Conservation (phyloP, 2,888 invertebrate genomes). For the Matsumyia berberina region DNA sequence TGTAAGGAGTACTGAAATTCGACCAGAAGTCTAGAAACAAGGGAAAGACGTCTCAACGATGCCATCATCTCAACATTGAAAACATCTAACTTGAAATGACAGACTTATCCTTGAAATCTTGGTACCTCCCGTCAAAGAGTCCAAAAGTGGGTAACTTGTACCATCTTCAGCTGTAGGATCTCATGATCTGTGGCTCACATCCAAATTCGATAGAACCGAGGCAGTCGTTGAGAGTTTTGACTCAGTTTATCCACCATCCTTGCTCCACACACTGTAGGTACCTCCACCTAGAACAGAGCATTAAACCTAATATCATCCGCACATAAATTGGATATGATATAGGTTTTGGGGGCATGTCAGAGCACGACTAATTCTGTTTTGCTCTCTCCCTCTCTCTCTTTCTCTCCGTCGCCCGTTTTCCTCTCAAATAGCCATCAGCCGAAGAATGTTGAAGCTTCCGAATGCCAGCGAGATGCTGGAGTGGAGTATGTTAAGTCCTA, state of each 20-base stretch:
- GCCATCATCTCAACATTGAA: too few species aligned
- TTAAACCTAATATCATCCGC: conserved; percentile 73
- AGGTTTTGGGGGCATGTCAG: conserved; percentile 78
- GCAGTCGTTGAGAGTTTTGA: not conserved
- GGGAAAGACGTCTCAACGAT: too few species aligned
- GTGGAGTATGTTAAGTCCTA: conserved; percentile 58
- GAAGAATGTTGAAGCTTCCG: conserved; percentile 75
- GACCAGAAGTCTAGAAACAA: too few species aligned
- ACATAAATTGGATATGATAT: conserved; percentile 77
- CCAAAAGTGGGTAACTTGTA: too few species aligned
- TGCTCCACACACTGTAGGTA: conserved; percentile 45
- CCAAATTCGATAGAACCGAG: too few species aligned
- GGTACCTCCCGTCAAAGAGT: too few species aligned
- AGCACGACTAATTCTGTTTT: conserved; percentile 74
- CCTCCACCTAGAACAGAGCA: conserved; percentile 44
- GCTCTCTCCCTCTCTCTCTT: conserved; percentile 7
- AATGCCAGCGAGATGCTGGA: conserved; percentile 53
- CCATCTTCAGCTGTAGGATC: too few species aligned
- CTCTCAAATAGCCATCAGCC: conserved; percentile 45
- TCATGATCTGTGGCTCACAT: too few species aligned
- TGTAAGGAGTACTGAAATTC: too few species aligned
- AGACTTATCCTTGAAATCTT: too few species aligned
- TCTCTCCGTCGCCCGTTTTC: not conserved
- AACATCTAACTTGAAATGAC: too few species aligned
- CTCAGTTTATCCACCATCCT: not conserved